Evolutionary conservation across 2,113 vertebrate species (phyloP).

Genomic region (Crotophaga sulcirostris): DNA sequence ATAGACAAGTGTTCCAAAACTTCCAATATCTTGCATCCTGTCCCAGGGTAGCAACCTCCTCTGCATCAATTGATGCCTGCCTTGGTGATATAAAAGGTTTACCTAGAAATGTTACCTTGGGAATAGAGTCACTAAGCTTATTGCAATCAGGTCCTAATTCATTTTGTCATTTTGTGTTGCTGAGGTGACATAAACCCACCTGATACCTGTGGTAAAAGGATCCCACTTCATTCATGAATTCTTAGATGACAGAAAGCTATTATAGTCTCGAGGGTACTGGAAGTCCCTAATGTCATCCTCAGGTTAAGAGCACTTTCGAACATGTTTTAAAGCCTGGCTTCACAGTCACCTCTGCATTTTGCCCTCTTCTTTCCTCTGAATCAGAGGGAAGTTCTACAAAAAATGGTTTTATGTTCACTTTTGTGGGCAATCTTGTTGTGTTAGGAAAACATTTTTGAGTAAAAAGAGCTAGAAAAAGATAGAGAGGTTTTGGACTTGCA

Average conservation of each 20-base stretch:
- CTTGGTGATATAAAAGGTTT: not conserved
- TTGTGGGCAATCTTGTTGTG: not conserved
- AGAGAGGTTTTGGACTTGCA: not conserved
- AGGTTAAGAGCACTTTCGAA: not conserved
- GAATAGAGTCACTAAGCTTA: not conserved
- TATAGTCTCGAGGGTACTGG: not conserved
- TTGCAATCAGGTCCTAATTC: not conserved
- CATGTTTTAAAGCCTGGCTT: not conserved
- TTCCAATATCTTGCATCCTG: not conserved
- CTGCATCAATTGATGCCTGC: not conserved
- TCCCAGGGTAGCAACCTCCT: not conserved
- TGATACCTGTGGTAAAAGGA: not conserved
- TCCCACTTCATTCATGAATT: not conserved
- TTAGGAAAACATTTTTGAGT: not conserved
- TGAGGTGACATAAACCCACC: not conserved
- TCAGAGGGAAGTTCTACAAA: not conserved
- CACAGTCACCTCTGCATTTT: not conserved
- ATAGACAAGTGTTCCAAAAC: not conserved
- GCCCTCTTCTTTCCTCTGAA: not conserved
- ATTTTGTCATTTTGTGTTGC: not conserved
- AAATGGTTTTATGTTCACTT: not conserved
- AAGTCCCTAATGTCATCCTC: not conserved
- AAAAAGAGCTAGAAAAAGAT: not conserved
- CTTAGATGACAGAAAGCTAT: not conserved
- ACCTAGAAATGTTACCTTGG: not conserved